Base-by-base conservation (phyloP, 2,797 vertebrate species). In the Muraenolepis orangiensis region DNA sequence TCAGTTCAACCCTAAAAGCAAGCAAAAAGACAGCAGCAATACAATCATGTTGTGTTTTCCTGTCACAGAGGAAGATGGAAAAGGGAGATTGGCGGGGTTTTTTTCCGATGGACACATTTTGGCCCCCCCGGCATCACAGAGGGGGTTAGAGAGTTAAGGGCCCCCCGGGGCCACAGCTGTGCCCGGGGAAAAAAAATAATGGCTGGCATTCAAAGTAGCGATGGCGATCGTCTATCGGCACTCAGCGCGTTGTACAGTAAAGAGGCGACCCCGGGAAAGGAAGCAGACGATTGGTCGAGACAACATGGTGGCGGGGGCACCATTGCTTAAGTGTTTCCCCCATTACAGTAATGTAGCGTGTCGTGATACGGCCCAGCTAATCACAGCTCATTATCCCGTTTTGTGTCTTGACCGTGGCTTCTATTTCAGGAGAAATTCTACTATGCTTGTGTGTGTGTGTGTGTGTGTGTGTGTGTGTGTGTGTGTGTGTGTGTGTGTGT, bases 161-260 rank as follows among this genome's bases (percentile, higher is more conserved):
- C 31, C 82, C 31, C 82, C 68, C 71, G 75, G 85, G 86, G 85
- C 76, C 87, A 85, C 90, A 91, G 91, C 90, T 91, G 91, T 84
- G 82, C 79, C 84, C 79, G 26, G 82, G n/a, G n/a, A n/a, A n/a
- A n/a, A n/a, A 77, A 76, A 90, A 86, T 88, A 92, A 91, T 82
- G 77, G 80, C 75, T 70, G 79, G 86, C 78, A 89, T 90, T 92
- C 86, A 90, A n/a, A 61, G 57, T 26, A 61, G 5, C n/a, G 51
- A 61, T 73, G 76, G 77, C 66, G 80, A 85, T 88, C 86, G 88
- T 90, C 85, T 78, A 74, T 81, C n/a, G 18, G 84, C 77, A 3
- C 78, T 74, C 57, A 40, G 84, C 79, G 26, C 79, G 76, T 67
- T 30, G 73, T 51, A n/a, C 80, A 82, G 85, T 87, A 85, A 86